These are phyloP conservation scores for Dicerorhinus sumatrensis DNA, from an alignment of 2,113 vertebrate genomes.

Conservation along the genomic window DNA sequence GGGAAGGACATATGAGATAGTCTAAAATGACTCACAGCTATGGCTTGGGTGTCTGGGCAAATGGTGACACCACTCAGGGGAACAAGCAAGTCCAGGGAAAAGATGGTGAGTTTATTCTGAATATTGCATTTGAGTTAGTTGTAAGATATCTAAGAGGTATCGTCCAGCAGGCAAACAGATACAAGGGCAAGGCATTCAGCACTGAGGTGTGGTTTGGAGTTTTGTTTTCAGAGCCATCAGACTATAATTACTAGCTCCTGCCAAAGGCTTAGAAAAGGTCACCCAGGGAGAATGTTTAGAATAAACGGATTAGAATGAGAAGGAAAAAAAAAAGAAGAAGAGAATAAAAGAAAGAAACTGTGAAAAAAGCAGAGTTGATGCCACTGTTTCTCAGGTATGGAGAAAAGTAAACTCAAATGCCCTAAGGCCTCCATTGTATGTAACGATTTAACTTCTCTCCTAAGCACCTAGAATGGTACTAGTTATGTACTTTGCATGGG, in stretches of 20 bases:
- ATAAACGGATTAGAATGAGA: background rate
- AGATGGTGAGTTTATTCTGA: background rate
- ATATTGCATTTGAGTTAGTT: background rate
- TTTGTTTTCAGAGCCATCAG: slow-evolving; percentile 4
- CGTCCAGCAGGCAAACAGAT: background rate
- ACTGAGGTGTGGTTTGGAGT: background rate
- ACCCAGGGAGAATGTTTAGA: background rate
- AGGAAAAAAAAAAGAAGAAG: background rate
- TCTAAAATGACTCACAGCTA: background rate
- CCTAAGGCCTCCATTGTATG: background rate
- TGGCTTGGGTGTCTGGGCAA: background rate
- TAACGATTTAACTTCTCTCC: background rate
- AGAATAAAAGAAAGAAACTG: background rate
- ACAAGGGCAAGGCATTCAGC: background rate
- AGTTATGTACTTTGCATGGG: background rate
- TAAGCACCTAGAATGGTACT: background rate
- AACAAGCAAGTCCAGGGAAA: no score
- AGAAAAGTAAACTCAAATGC: background rate
- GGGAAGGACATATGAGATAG: background rate
- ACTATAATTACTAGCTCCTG: background rate
- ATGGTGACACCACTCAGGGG: background rate
- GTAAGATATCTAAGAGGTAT: background rate
- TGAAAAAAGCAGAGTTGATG: background rate
- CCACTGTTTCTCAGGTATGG: background rate
- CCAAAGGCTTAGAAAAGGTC: background rate